Conservation (phyloP, 1,140 invertebrate genomes). For the Zaprionus inermis region DNA sequence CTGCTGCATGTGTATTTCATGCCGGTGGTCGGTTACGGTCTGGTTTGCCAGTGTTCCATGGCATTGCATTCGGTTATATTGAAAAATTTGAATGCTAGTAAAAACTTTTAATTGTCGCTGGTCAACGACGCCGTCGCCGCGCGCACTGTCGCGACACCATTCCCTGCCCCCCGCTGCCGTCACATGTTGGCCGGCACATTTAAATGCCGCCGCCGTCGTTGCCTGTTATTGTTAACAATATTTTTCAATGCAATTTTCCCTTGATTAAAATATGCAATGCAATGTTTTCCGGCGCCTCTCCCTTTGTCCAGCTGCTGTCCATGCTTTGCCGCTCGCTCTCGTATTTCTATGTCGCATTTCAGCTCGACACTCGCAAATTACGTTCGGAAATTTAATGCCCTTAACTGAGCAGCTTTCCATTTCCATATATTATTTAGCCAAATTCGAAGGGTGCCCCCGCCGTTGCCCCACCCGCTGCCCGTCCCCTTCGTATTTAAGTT, state of each 20-base stretch:
- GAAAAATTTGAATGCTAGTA: constrained; percentile 82
- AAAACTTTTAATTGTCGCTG: constrained; percentile 79
- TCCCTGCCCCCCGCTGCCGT: too few species aligned
- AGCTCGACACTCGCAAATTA: constrained; percentile 22
- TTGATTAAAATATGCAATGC: constrained; percentile 81
- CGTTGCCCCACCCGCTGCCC: not conserved
- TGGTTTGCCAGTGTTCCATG: constrained; percentile 51
- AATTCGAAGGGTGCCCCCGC: not conserved
- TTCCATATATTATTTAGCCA: not conserved
- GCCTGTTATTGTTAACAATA: constrained; percentile 80
- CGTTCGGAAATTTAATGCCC: constrained; percentile 35
- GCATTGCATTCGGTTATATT: constrained; percentile 70
- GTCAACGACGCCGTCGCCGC: constrained; percentile 31
- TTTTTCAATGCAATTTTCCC: constrained; percentile 79
- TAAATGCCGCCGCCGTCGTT: constrained; percentile 63
- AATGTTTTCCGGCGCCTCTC: constrained; percentile 66
- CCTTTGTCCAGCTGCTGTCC: too few species aligned
- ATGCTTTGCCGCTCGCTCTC: not conserved
- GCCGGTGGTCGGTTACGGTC: constrained; percentile 68
- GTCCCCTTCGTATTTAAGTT: constrained; percentile 9
- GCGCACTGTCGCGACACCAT: too few species aligned
- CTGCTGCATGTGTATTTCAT: constrained; percentile 40
- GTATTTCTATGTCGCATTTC: constrained; percentile 27
- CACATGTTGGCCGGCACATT: constrained; percentile 63
- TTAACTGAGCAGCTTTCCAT: constrained; percentile 28